These are phyloP conservation scores for Glandiceps talaboti DNA, from an alignment of 53 echinoderm and acorn worm genomes.

Conservation along the genomic window DNA sequence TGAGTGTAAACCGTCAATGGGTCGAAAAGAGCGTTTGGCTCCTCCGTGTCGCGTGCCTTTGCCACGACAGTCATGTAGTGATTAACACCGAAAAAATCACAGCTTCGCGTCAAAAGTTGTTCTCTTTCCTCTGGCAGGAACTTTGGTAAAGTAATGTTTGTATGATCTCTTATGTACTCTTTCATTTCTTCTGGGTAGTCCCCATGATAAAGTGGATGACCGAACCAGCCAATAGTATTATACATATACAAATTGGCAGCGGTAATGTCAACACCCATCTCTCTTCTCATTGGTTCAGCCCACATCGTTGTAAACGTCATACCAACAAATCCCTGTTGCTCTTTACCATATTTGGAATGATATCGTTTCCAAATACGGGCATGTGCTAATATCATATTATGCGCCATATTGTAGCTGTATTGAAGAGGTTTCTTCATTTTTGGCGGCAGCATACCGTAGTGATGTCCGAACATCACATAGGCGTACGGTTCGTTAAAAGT, in stretches of 20 bases:
- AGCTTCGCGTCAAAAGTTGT: conserved; percentile 24
- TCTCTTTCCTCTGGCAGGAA: conserved; percentile 35
- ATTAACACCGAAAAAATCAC: conserved; percentile 46
- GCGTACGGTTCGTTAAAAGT: conserved; percentile 85
- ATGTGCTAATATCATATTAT: conserved; percentile 65
- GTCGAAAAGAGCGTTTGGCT: conserved; percentile 12
- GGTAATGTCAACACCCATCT: conserved; percentile 31
- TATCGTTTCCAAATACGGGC: conserved; percentile 67
- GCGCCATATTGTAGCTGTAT: conserved; percentile 50
- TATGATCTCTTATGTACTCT: conserved; percentile 39
- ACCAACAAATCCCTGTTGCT: conserved; percentile 46
- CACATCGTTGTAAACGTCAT: conserved; percentile 43
- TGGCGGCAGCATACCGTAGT: conserved; percentile 57
- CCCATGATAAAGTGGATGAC: conserved; percentile 62
- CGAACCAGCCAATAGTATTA: conserved; percentile 75
- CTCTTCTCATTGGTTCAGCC: conserved; percentile 44
- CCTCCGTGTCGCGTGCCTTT: conserved; percentile 12
- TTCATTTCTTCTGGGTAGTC: conserved; percentile 91
- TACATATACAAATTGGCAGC: conserved; percentile 41
- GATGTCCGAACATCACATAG: conserved; percentile 47
- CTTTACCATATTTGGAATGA: conserved; percentile 49
- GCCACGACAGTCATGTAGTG: conserved; percentile 43
- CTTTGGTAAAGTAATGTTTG: conserved; percentile 2
- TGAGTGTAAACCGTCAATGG: conserved; percentile 27
- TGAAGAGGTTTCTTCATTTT: conserved; percentile 45